Evolutionary conservation across 2,797 vertebrate species (phyloP), one percentile per base, ranked within the genome.

Genomic region (Chrosomus eos): DNA sequence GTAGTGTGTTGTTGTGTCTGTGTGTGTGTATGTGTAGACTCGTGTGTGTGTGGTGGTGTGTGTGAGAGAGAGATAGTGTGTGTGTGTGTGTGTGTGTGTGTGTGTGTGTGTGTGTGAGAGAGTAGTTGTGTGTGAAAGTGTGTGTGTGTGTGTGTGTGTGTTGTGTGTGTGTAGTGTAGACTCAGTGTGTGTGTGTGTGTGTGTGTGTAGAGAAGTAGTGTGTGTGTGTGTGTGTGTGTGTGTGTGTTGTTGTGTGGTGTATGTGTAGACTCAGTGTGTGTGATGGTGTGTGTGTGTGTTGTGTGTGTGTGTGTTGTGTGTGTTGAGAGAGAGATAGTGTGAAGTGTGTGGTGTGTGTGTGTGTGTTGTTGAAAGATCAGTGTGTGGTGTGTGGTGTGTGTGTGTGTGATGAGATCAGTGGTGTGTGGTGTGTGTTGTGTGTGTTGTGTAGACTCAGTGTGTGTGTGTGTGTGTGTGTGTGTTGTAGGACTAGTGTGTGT

Each of bases 141-240:
- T 31, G 62, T 66, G 48, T 51, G 48, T 51, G 48, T 82, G 77
- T 55, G 72, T 76, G 51, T 60, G 38, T 53, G 40, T 31, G 66
- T 26, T 33, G 31, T 33, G 31, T 33, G 31, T 33, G 31, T 33
- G n/a, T n/a, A n/a, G n/a, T n/a, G n/a, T n/a, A n/a, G n/a, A n/a
- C n/a, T n/a, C n/a, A n/a, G 31, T 33, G 31, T 33, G 31, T 33
- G 31, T 33, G 31, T 33, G 31, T 33, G 31, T 33, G 2, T 33
- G 31, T 33, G 3, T 88, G 82, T 88, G 82, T 78, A 81, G n/a
- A n/a, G n/a, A n/a, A n/a, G n/a, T n/a, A n/a, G 48, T 7, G 48
- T 19, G 48, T 19, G 48, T 19, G 53, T 13, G 26, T 21, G 75
- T 60, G 33, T 58, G 75, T 77, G 75, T 38, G 51, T 43, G 51